A percentile compares a stretch with the other conserved stretches of the same genome.
Conservation (phyloP, 2,797 vertebrate species). For the Sebastes nivosus region DNA sequence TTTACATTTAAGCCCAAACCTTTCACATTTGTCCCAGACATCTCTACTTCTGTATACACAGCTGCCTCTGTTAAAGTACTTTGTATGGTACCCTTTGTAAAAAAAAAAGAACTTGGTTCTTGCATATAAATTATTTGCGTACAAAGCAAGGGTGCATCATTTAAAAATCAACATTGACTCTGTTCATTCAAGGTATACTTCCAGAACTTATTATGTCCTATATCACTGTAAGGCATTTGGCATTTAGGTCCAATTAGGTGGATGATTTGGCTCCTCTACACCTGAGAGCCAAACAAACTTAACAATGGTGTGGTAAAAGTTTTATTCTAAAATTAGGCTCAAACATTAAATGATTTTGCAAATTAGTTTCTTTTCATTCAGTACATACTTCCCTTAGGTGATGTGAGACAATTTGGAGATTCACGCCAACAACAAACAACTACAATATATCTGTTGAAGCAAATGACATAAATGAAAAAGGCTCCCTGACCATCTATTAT, state of each 20-base stretch:
- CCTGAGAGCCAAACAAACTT: not conserved
- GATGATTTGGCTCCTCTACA: not conserved
- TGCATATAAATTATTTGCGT: not conserved
- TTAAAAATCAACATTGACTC: not conserved
- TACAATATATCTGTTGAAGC: not conserved
- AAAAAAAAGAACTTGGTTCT: not conserved
- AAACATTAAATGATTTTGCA: slow-evolving; percentile 2
- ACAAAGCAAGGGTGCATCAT: not conserved
- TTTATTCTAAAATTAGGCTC: slow-evolving; percentile 4
- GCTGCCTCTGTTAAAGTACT: not conserved
- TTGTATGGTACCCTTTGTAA: not conserved
- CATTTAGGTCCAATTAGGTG: not conserved
- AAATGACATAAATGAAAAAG: not conserved
- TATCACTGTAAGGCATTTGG: not conserved
- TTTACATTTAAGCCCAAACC: not conserved
- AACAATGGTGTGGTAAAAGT: not conserved
- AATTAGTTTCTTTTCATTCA: slow-evolving; percentile 8
- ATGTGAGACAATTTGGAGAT: not conserved
- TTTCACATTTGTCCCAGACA: not conserved
- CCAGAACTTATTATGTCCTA: not conserved
- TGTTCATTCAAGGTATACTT: not conserved
- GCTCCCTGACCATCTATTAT: not conserved
- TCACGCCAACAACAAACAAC: not conserved
- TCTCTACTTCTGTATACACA: not conserved
- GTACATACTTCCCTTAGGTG: not conserved